Percentiles rank a stretch among this genome's conserved stretches.
Conservation (phyloP, 2,113 vertebrate genomes). For the Probosciger aterrimus region DNA sequence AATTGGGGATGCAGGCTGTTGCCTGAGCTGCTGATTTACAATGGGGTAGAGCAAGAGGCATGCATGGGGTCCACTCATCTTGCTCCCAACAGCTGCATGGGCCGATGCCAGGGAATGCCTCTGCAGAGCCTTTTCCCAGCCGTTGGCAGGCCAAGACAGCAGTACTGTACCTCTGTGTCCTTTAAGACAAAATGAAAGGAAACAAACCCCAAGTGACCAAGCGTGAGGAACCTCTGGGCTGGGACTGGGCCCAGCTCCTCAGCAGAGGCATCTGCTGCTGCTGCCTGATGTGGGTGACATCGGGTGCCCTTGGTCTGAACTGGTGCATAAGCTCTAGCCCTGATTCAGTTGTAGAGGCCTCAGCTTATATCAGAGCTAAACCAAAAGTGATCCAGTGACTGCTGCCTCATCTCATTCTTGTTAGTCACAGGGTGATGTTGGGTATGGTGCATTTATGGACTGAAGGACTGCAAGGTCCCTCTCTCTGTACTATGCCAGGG, state of each 20-base stretch:
- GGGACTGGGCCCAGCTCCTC: neutral
- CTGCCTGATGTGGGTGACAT: fast-evolving
- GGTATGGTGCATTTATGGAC: neutral
- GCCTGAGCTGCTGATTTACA: neutral
- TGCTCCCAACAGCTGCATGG: fast-evolving
- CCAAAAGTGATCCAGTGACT: neutral
- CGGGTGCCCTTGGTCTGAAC: neutral
- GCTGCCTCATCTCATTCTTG: neutral
- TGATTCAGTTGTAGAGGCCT: neutral
- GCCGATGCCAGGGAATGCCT: neutral
- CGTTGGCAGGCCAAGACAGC: neutral
- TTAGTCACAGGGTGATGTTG: neutral
- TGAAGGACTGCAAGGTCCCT: neutral
- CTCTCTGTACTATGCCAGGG: fast-evolving
- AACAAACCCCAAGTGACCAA: neutral
- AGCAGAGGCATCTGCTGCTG: neutral
- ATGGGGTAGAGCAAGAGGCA: fast-evolving
- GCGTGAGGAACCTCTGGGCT: neutral
- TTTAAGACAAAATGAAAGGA: neutral
- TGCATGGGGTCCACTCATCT: fast-evolving
- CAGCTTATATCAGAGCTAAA: neutral
- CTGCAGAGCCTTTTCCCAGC: neutral
- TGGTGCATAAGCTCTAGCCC: neutral
- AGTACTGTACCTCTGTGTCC: neutral
- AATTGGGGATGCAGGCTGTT: neutral